Base-by-base conservation (phyloP, 2,113 vertebrate genomes). In the Oryzias woworae region DNA sequence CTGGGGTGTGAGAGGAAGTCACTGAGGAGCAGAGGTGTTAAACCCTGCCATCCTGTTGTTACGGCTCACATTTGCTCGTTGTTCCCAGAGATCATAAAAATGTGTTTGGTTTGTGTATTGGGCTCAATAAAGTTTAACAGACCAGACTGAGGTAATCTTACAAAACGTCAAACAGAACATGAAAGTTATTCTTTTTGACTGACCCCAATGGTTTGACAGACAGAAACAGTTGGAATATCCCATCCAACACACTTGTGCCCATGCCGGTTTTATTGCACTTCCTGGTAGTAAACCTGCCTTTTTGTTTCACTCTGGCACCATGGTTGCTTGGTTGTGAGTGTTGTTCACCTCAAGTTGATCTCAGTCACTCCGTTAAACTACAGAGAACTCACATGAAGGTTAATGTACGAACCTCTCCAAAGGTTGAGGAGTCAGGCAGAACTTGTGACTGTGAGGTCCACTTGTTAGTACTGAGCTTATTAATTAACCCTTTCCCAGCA, bases 21-120 rank as follows among this genome's bases (percentile, higher is more conserved):
- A 82, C 80, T 64, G 59, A 87, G 82, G 83, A 75, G 71, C 62
- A 44, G 87, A 88, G 83, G 88, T 84, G 90, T 85, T 83, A 85
- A 85, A 82, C 75, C 76, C 75, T 82, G 75, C 81, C 81, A 85
- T 91, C 88, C 90, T 90, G 89, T 92, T 91, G 89, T 86, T 83
- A 69, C 72, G 65, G 75, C 80, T 88, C 87, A 90, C 90, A 92
- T 89, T 87, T 91, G 86, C 71, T 82, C 84, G 85, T 75, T 87
- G 84, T 72, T 77, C 66, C 46, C 51, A 24, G 12, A 71, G 69
- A 69, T 44, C 7, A 53, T 62, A n/a, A 82, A 76, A 66, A 76
- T 58, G 51, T 50, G 65, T 16, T 64, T 22, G 62, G 71, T 81
- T 72, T 80, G 65, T 64, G 53, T 49, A 10, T 10, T 36, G 36